A percentile compares a stretch with the other conserved stretches of the same genome.
Conservation (phyloP, 1,140 invertebrate genomes). For the Drosophila malerkotliana region DNA sequence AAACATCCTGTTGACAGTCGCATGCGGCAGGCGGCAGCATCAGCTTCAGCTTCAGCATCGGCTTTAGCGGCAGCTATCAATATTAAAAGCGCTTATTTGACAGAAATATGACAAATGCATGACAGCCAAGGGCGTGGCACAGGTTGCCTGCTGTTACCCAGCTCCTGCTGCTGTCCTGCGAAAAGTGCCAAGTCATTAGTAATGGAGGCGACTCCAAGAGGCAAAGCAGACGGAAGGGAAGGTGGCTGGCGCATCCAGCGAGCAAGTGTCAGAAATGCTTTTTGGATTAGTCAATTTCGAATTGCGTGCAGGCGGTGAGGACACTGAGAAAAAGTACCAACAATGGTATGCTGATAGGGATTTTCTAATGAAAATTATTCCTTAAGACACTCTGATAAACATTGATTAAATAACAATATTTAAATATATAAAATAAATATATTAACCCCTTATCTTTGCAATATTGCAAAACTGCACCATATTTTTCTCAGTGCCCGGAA, state of each 20-base stretch:
- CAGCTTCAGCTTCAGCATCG: background rate
- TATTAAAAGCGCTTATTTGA: slow-evolving; percentile 83
- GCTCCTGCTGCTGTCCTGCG: slow-evolving; percentile 36
- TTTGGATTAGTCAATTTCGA: slow-evolving; percentile 79
- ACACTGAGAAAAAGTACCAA: background rate
- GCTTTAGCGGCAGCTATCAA: slow-evolving; percentile 65
- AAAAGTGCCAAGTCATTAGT: slow-evolving; percentile 80
- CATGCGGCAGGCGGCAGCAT: slow-evolving; percentile 20
- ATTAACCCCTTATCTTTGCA: too few species aligned
- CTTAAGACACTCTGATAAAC: too few species aligned
- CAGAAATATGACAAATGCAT: slow-evolving; percentile 82
- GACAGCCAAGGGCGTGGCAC: slow-evolving; percentile 66
- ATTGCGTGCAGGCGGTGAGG: slow-evolving; percentile 21
- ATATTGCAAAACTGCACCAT: background rate
- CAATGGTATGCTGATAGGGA: too few species aligned
- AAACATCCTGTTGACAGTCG: slow-evolving; percentile 78
- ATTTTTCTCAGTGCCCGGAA: slow-evolving; percentile 8
- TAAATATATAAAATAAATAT: too few species aligned
- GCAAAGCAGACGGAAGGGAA: background rate
- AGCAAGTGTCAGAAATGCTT: slow-evolving; percentile 79
- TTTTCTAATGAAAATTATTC: too few species aligned
- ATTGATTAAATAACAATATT: too few species aligned
- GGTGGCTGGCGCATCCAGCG: background rate
- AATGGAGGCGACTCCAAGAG: slow-evolving; percentile 34
- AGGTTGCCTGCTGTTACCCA: slow-evolving; percentile 41